Evolutionary conservation across 2,113 vertebrate genomes (phyloP).

Genomic region (Cettia cetti): DNA sequence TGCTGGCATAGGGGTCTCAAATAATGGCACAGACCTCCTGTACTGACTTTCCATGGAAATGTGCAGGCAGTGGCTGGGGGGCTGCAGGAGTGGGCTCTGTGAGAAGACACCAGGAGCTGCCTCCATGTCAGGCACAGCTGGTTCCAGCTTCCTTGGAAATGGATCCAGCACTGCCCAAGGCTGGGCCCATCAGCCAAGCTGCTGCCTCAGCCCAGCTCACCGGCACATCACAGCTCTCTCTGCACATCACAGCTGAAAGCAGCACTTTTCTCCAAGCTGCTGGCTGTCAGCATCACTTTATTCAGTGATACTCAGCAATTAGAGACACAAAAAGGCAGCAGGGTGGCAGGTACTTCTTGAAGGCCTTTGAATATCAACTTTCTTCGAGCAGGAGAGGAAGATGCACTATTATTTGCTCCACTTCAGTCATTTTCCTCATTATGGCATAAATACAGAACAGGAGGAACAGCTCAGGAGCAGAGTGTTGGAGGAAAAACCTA

Average conservation of each 20-base stretch:
- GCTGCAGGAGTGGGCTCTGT: not conserved
- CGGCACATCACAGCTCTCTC: not conserved
- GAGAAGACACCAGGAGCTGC: not conserved
- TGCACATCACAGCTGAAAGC: not conserved
- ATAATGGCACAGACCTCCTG: not conserved
- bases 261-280: not conserved
- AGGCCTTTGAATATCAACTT: not conserved
- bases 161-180: accelerated
- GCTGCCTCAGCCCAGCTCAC: not conserved
- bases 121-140: not conserved
- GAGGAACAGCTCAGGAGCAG: not conserved
- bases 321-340: not conserved
- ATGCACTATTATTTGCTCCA: not conserved
- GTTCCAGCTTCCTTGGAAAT: not conserved
- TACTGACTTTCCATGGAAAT: not conserved
- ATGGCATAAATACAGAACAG: not conserved
- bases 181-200: not conserved
- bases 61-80: not conserved
- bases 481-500: not conserved
- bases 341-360: not conserved
- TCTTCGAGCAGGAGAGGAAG: not conserved
- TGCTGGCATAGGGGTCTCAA: not conserved
- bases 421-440: not conserved
- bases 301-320: not conserved
- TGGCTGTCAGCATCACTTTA: not conserved